Base-by-base conservation (phyloP, 2,888 invertebrate species). In the Arctia plantaginis region DNA sequence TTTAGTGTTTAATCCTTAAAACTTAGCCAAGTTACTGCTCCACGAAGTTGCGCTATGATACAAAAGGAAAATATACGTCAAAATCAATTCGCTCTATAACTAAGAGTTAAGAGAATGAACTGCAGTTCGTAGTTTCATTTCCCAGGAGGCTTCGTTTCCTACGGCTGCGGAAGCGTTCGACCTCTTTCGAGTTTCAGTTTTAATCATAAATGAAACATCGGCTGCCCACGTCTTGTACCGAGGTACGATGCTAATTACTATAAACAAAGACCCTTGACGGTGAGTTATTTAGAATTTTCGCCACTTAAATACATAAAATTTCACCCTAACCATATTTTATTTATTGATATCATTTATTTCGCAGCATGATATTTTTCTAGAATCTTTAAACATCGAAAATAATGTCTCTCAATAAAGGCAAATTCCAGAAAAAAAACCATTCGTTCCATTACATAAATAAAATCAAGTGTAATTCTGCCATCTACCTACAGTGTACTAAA, bases 171-270 rank as follows among this genome's bases (percentile, higher is more conserved):
- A 92, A 92, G 87, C 87, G 85, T 87, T 90, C 88, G 87, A 87
- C 88, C 89, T 87, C 87, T 86, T 85, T 82, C 80, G n/a, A n/a
- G n/a, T n/a, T n/a, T n/a, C 51, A 55, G n/a, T 23, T 90, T 90
- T 91, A 91, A 91, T 92, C 90, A 89, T 88, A 88, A 91, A 92
- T 91, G 91, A 91, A 92, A 90, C n/a, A n/a, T n/a, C n/a, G n/a
- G n/a, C n/a, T n/a, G n/a, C n/a, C 13, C 15, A n/a, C 13, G 15
- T n/a, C 55, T 3, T 35, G 30, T 30, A 68, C 39, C 74, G 65
- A 47, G 12, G 15, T 66, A 13, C 1, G 2, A n/a, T 3, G 23
- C 12, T 55, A 55, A 8, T 51, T 51, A 23, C 7, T 51, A 23
- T 1, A 51, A 51, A 51, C 1, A 0, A n/a, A 7, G 23, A 20